Conservation (phyloP, 2,113 vertebrate species). For the Erpornis zantholeuca region DNA sequence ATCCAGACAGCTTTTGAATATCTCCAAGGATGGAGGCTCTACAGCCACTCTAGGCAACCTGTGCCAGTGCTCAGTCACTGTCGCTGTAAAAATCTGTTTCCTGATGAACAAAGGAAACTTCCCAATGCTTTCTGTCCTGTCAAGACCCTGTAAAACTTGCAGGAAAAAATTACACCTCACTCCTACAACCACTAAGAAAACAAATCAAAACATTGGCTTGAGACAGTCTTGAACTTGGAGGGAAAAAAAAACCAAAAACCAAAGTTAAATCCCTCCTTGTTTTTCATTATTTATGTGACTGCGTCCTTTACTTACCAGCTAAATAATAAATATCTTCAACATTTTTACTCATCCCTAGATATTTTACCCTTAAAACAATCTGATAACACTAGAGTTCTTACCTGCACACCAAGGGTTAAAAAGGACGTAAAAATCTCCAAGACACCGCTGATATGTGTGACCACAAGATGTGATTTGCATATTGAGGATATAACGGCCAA, state of each 20-base stretch:
- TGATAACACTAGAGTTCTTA: neutral
- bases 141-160: neutral
- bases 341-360: neutral
- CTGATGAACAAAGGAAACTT: neutral
- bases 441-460: neutral
- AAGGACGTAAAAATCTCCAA: slow-evolving; percentile 48
- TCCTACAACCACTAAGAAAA: neutral
- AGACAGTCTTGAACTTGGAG: neutral
- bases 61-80: neutral
- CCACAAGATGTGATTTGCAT: slow-evolving; percentile 35
- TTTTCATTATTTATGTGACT: neutral
- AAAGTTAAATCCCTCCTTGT: neutral
- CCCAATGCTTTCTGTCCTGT: neutral
- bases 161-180: neutral
- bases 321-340: neutral
- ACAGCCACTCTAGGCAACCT: neutral
- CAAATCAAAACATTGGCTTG: neutral
- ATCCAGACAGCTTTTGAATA: neutral
- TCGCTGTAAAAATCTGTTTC: neutral
- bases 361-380: neutral
- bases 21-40: neutral
- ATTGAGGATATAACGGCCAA: slow-evolving; percentile 55
- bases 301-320: neutral
- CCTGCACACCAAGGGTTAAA: slow-evolving; percentile 61
- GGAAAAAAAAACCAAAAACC: neutral